phyloP scores from a whole-genome alignment of 1,140 invertebrate species.

The Cryptotermes secundus region DNA sequence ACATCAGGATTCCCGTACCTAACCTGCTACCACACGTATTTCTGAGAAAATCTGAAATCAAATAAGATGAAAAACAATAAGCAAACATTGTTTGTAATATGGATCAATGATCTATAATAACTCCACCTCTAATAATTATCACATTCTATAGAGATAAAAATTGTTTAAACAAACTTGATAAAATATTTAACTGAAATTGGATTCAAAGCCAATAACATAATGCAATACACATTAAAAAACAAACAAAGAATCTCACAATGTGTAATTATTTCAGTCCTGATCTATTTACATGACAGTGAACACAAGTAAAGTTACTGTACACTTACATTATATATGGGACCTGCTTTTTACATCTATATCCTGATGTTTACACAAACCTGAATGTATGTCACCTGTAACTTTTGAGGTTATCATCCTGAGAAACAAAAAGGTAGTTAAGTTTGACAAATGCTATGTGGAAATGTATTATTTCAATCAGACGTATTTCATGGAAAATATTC shows the following conservation, averaged over 20 bases:
- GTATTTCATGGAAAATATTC: background rate
- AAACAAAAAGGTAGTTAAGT: slow-evolving; percentile 17
- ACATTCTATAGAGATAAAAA: background rate
- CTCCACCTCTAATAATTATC: background rate
- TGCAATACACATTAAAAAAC: background rate
- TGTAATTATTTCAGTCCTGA: background rate
- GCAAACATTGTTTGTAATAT: background rate
- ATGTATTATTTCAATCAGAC: background rate
- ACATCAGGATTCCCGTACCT: background rate
- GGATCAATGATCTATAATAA: background rate
- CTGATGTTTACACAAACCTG: slow-evolving; percentile 1
- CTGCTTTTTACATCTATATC: background rate
- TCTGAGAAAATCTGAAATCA: background rate
- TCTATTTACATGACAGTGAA: slow-evolving; percentile 2
- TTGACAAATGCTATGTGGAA: background rate
- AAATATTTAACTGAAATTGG: background rate
- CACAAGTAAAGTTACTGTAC: slow-evolving; percentile 15
- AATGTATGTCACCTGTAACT: slow-evolving; percentile 7
- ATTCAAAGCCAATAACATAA: background rate
- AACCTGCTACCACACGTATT: background rate
- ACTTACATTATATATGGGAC: background rate
- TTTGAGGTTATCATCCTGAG: background rate
- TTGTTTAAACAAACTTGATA: background rate
- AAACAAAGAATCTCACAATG: background rate
- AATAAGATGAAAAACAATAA: background rate